These are phyloP conservation scores for Nanorana parkeri DNA, from an alignment of 2,113 vertebrate species.

Conservation along the genomic window DNA sequence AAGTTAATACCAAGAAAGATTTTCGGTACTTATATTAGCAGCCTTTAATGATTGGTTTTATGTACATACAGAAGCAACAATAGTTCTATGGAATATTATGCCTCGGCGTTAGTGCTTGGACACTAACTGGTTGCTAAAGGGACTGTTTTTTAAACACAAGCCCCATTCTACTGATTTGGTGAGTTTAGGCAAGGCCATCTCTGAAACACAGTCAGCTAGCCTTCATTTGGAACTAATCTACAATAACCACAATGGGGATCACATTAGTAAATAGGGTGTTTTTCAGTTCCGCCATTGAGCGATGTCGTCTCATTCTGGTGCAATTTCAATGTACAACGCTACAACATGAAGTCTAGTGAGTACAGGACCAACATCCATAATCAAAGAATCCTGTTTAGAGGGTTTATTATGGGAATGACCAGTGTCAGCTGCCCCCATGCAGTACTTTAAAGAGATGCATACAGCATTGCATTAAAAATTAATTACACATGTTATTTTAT, in stretches of 20 bases:
- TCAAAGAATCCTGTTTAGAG: conserved; percentile 62
- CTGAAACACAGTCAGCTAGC: no score
- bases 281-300: not conserved
- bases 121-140: no score
- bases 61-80: no score
- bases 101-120: no score
- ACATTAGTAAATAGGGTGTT: not conserved
- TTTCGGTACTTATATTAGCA: no score
- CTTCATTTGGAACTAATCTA: not conserved
- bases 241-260: not conserved
- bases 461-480: conserved; percentile 87
- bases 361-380: not conserved
- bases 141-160: no score
- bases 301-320: not conserved
- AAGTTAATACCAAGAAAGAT: no score
- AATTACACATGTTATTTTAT: conserved; percentile 94
- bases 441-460: conserved; percentile 80
- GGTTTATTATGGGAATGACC: conserved; percentile 73
- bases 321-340: not conserved
- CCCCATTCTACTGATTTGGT: no score
- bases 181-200: no score
- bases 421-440: conserved; percentile 68
- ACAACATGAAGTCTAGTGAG: not conserved
- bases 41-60: no score
- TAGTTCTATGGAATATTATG: no score